A percentile compares a stretch with the other conserved stretches of the same genome.
These are phyloP conservation scores for Poicephalus meyeri DNA, from an alignment of 2,113 vertebrate species.

Conservation along the genomic window DNA sequence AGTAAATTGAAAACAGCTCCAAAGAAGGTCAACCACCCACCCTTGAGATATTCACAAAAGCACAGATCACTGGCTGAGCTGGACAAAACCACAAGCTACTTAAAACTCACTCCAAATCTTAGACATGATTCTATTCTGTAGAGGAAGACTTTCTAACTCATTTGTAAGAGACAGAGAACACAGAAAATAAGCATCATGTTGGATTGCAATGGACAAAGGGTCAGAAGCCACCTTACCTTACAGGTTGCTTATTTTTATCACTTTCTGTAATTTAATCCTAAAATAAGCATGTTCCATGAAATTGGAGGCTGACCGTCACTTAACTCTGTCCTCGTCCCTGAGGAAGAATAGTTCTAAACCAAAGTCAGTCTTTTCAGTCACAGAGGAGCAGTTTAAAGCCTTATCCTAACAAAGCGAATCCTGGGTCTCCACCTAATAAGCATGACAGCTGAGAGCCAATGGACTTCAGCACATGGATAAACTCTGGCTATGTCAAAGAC, in stretches of 20 bases:
- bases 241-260: neutral
- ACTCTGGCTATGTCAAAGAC: neutral
- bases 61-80: neutral
- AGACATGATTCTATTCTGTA: accelerated
- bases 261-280: neutral
- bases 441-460: neutral
- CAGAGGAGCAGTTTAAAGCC: neutral
- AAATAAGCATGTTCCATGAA: neutral
- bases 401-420: neutral
- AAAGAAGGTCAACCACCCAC: neutral
- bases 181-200: neutral
- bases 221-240: neutral
- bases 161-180: neutral
- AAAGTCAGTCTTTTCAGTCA: neutral
- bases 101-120: neutral
- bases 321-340: neutral
- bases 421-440: neutral
- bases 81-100: neutral
- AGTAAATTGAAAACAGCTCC: neutral
- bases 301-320: neutral
- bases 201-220: neutral
- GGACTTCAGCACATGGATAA: neutral
- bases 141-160: neutral
- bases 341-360: neutral
- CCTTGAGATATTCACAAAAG: neutral